phyloP scores from a whole-genome alignment of 2,888 invertebrate species.

The Rotaria socialis region DNA sequence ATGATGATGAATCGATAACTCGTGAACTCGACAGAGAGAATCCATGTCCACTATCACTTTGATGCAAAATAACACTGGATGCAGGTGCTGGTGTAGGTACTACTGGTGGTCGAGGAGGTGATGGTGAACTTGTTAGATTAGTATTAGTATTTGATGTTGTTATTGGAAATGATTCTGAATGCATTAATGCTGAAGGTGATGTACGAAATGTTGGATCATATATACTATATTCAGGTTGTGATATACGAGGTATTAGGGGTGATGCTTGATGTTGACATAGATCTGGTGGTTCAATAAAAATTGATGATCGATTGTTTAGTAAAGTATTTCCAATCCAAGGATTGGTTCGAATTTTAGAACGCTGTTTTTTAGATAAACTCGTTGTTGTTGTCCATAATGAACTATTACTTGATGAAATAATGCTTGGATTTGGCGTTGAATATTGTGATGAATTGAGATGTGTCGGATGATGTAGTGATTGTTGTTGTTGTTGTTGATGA shows the following conservation, averaged over 20 bases:
- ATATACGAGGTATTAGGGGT: neutral
- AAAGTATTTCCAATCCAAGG: neutral
- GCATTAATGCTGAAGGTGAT: neutral
- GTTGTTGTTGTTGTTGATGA: neutral
- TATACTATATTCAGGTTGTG: conserved; percentile 1
- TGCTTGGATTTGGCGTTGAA: neutral
- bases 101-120: neutral
- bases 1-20: conserved; percentile 20
- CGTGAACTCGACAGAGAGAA: neutral
- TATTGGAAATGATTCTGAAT: conserved; percentile 33
- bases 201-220: neutral
- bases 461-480: neutral
- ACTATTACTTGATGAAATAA: neutral
- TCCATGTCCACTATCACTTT: conserved; percentile 35
- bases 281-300: neutral
- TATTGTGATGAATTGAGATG: neutral
- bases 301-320: neutral
- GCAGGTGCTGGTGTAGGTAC: neutral
- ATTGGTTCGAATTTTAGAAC: neutral
- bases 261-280: neutral
- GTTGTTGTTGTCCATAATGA: neutral
- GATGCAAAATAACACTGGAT: neutral
- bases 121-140: neutral
- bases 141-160: neutral
- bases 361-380: conserved; percentile 12